Conservation (phyloP, 2,888 invertebrate species). For the Drosophila mayaguana region DNA sequence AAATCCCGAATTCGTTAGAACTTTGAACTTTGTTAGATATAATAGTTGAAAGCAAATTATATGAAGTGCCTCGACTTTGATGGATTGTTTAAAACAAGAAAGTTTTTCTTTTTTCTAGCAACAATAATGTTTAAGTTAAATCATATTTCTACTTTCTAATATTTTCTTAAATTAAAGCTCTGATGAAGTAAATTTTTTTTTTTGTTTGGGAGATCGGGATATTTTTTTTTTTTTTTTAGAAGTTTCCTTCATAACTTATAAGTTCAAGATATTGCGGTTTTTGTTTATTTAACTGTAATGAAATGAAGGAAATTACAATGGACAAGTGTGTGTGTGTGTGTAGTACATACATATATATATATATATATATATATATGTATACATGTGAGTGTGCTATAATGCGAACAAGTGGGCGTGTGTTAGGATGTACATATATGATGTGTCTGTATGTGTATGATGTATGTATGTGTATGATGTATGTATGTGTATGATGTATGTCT, state of each 20-base stretch:
- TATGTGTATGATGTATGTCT: constrained; percentile 12
- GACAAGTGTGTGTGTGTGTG: constrained; percentile 16
- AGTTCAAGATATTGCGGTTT: background rate
- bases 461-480: constrained; percentile 15
- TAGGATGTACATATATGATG: too few relatives aligned
- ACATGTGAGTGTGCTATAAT: background rate
- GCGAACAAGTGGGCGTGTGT: too few relatives aligned
- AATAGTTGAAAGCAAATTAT: constrained; percentile 1
- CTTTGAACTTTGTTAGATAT: background rate
- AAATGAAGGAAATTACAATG: constrained; percentile 56
- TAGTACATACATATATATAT: background rate
- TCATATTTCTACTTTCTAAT: background rate
- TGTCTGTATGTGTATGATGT: background rate
- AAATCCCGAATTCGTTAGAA: background rate
- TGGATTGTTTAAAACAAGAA: background rate
- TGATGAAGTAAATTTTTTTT: background rate
- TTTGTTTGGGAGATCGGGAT: background rate
- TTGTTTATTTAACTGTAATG: constrained; percentile 27
- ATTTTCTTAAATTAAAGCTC: background rate
- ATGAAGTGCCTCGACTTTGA: background rate
- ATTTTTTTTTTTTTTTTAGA: background rate
- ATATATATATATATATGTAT: background rate
- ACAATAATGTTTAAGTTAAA: background rate
- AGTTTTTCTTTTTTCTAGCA: background rate
- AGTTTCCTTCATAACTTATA: constrained; percentile 31